A percentile compares a stretch with the other conserved stretches of the same genome.
Conservation (phyloP, 2,888 invertebrate species). For the Chloroclystis v-ata region DNA sequence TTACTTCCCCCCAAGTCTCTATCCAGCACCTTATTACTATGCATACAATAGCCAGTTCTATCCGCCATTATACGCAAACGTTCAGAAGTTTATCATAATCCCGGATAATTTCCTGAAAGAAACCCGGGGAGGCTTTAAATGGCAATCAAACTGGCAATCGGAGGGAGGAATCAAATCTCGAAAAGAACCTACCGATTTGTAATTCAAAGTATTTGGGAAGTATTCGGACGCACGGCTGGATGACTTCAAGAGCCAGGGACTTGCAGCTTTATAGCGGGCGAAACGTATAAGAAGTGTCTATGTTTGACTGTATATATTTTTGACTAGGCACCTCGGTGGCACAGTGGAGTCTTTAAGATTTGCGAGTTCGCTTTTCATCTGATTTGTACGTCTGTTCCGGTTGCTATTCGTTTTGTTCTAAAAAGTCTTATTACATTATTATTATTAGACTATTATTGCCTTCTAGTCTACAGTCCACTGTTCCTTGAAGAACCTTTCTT, state of each 20-base stretch:
- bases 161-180: constrained; percentile 54
- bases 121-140: constrained; percentile 61
- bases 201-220: constrained; percentile 55
- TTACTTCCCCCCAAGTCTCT: no score
- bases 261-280: constrained; percentile 11
- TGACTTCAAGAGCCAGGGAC: no score
- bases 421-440: no score
- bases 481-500: no score
- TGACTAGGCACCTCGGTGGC: no score
- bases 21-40: constrained; percentile 15
- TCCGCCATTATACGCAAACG: constrained; percentile 27
- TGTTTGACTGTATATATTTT: neutral
- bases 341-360: no score
- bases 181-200: constrained; percentile 73
- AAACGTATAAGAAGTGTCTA: neutral
- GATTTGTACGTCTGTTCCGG: no score
- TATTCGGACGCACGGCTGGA: constrained; percentile 26
- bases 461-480: no score
- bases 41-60: constrained; percentile 20
- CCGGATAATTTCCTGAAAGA: constrained; percentile 52
- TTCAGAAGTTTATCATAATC: constrained; percentile 34
- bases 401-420: no score
- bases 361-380: no score
- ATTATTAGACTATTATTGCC: no score
- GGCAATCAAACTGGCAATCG: constrained; percentile 72